Conservation (phyloP, 2,797 vertebrate species). For the Melanotaenia nigrans region DNA sequence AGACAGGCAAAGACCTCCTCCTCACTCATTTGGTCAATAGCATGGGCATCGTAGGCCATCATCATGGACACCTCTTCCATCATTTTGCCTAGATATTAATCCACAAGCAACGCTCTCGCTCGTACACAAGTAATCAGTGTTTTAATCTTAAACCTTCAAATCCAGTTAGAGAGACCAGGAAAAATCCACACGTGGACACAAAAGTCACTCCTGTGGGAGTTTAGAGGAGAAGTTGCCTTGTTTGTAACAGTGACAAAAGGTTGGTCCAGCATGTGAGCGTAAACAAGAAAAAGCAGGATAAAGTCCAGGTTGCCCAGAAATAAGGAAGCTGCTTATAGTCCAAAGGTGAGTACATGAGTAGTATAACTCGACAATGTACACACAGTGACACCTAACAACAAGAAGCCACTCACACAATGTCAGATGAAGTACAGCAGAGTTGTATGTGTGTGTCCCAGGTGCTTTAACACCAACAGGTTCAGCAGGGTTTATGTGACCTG, state of each 20-base stretch:
- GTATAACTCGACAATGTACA: conserved; percentile 5
- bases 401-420: conserved; percentile 3
- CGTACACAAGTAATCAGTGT: not conserved
- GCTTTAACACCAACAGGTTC: conserved; percentile 53
- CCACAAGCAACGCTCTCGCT: not conserved
- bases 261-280: not conserved
- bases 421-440: conserved; percentile 2
- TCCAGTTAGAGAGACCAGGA: conserved; percentile 4
- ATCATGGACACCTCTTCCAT: conserved; percentile 92
- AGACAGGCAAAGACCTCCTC: conserved; percentile 91
- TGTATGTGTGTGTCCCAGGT: conserved; percentile 25
- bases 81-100: conserved; percentile 78
- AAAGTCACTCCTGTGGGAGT: not conserved
- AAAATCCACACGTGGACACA: not conserved
- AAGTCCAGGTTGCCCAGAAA: conserved; percentile 46
- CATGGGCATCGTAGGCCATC: conserved; percentile 85
- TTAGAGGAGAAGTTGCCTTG: not conserved
- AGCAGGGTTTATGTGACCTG: conserved; percentile 54
- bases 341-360: conserved; percentile 50
- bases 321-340: conserved; percentile 33
- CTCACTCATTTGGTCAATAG: conserved; percentile 87
- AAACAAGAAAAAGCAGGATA: conserved; percentile 33
- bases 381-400: not conserved
- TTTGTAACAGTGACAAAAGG: conserved; percentile 16
- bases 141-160: not conserved